Conservation (phyloP, 1,140 invertebrate genomes). For the Drosophila pachea region DNA sequence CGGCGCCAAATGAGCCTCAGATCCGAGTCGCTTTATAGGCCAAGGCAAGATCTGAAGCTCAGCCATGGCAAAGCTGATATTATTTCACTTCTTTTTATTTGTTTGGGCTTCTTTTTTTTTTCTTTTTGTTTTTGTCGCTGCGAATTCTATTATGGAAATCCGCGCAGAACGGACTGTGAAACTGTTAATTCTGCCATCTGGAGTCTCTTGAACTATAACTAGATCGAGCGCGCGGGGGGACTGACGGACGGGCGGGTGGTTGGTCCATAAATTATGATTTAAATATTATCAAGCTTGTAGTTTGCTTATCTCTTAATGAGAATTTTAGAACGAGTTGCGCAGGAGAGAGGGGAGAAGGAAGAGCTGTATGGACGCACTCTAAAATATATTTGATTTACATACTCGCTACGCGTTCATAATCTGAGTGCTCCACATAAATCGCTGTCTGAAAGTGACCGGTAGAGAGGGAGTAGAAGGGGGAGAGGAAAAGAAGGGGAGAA, state of each 20-base stretch:
- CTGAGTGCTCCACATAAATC: constrained; percentile 44
- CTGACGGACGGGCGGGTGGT: too few relatives aligned
- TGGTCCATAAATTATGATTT: constrained; percentile 38
- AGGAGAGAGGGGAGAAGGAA: background rate
- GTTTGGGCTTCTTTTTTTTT: constrained; percentile 16
- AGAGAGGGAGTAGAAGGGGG: background rate
- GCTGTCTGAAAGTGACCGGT: constrained; percentile 18
- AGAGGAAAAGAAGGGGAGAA: background rate
- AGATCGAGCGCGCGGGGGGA: background rate
- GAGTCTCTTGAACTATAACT: constrained; percentile 8
- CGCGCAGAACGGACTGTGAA: background rate
- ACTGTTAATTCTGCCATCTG: constrained; percentile 4
- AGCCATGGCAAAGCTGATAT: constrained; percentile 12
- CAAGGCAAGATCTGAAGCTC: constrained; percentile 26
- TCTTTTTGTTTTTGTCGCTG: constrained; percentile 12
- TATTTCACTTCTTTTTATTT: constrained; percentile 1
- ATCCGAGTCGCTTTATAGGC: constrained; percentile 33
- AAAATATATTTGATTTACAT: constrained; percentile 41
- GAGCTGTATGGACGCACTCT: constrained; percentile 20
- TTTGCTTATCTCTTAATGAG: constrained; percentile 46
- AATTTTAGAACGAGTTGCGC: constrained; percentile 23
- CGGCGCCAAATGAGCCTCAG: constrained; percentile 38
- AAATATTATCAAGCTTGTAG: constrained; percentile 43
- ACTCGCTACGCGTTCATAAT: constrained; percentile 28
- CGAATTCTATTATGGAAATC: background rate